These are phyloP conservation scores for rat (Rattus norvegicus) DNA, from an alignment of 2,113 vertebrate genomes.

Conservation along the genomic window DNA sequence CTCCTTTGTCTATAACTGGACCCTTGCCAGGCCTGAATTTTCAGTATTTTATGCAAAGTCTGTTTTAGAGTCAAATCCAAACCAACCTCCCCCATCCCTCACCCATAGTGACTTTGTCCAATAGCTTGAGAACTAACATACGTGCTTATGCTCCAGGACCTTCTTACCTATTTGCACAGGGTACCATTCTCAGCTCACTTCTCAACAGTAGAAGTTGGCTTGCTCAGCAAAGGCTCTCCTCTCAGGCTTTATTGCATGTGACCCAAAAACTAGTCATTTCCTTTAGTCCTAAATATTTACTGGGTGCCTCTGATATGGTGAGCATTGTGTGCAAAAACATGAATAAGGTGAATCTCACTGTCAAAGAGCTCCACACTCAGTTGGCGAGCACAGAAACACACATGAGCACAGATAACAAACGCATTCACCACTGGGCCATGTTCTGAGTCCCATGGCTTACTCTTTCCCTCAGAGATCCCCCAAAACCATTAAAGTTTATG, in stretches of 20 bases:
- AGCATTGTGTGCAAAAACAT: not conserved
- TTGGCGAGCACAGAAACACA: not conserved
- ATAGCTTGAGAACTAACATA: no score
- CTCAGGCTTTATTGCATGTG: not conserved
- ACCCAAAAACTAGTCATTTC: slow-evolving; percentile 23
- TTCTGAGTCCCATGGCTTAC: not conserved
- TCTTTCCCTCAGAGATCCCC: not conserved
- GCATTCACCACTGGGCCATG: not conserved
- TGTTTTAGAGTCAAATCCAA: not conserved
- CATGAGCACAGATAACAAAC: not conserved
- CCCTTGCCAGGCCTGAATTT: not conserved
- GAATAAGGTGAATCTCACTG: not conserved
- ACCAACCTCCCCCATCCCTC: not conserved
- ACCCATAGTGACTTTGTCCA: not conserved
- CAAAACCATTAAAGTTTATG: slow-evolving; percentile 8
- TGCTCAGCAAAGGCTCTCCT: not conserved
- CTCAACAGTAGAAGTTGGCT: not conserved
- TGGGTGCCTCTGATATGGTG: not conserved
- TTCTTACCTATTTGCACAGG: not conserved
- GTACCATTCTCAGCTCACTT: not conserved
- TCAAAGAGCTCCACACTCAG: not conserved
- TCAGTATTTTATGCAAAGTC: not conserved
- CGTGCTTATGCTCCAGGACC: not conserved
- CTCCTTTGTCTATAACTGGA: no score
- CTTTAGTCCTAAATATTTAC: slow-evolving; percentile 29